Conservation (phyloP, 2,888 invertebrate genomes). For the Latheticus oryzae region DNA sequence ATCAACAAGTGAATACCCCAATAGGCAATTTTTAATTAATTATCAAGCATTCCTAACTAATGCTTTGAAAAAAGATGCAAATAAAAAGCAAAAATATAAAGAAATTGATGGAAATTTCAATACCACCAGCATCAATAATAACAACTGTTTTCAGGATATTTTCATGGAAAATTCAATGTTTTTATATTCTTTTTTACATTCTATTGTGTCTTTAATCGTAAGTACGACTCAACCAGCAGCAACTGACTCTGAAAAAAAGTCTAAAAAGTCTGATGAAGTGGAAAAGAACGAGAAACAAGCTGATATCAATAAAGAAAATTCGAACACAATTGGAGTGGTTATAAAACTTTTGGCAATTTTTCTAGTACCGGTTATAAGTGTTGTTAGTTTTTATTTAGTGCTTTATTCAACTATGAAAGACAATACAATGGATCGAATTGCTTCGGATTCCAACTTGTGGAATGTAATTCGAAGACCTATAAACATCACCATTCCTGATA, state of each 20-base stretch:
- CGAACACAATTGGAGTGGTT: slow-evolving; percentile 37
- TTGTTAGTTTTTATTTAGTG: slow-evolving; percentile 49
- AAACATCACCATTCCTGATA: slow-evolving; percentile 49
- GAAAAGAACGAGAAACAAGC: slow-evolving; percentile 17
- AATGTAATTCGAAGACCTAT: slow-evolving; percentile 52
- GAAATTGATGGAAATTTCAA: slow-evolving; percentile 12
- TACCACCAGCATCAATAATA: slow-evolving; percentile 1
- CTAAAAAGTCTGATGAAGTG: slow-evolving; percentile 9
- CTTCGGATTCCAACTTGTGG: slow-evolving; percentile 45
- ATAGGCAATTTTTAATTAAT: slow-evolving; percentile 46
- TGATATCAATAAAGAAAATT: slow-evolving; percentile 12
- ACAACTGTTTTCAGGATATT: slow-evolving; percentile 48
- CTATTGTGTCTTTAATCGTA: slow-evolving; percentile 55
- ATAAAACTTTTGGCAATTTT: slow-evolving; percentile 44
- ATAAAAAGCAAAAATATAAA: slow-evolving; percentile 42
- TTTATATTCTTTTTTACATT: slow-evolving; percentile 58
- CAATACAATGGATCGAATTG: slow-evolving; percentile 7
- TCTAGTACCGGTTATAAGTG: slow-evolving; percentile 50
- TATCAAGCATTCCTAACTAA: slow-evolving; percentile 50
- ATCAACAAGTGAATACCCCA: too few relatives aligned
- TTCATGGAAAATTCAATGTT: slow-evolving; percentile 57
- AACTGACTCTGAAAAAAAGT: slow-evolving; percentile 39
- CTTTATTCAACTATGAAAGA: slow-evolving; percentile 39
- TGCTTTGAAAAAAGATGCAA: slow-evolving; percentile 45
- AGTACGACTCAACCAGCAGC: slow-evolving; percentile 51